Evolutionary conservation across 2,888 invertebrate species (phyloP).

Genomic region (Epinotia bilunana): DNA sequence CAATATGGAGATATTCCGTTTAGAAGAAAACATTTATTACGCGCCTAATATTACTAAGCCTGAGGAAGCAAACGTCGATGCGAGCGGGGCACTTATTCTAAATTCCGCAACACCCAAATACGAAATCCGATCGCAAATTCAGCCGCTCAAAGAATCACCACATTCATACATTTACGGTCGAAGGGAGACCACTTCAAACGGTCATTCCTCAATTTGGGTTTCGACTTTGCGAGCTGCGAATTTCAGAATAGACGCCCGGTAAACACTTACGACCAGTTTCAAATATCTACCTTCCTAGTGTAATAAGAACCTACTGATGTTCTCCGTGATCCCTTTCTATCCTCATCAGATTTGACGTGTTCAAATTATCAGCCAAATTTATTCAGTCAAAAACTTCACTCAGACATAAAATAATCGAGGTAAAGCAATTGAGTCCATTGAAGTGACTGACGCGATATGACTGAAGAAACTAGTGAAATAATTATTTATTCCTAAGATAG

Average conservation of each 20-base stretch:
- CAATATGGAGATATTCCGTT: conserved; percentile 66
- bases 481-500: conserved; percentile 53
- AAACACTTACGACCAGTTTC: conserved; percentile 80
- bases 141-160: conserved; percentile 43
- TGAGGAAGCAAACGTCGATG: conserved; percentile 81
- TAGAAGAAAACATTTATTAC: conserved; percentile 83
- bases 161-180: conserved; percentile 41
- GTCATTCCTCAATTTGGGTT: conserved; percentile 33
- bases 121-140: conserved; percentile 33
- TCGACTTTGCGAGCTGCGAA: conserved; percentile 36
- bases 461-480: conserved; percentile 20
- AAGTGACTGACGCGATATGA: neutral
- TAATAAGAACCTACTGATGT: conserved; percentile 44
- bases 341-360: conserved; percentile 35
- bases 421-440: neutral
- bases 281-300: conserved; percentile 68
- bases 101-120: conserved; percentile 23
- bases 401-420: neutral
- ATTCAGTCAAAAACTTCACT: conserved; percentile 8
- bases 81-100: conserved; percentile 59
- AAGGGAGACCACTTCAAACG: conserved; percentile 40
- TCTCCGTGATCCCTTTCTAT: conserved; percentile 35
- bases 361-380: conserved; percentile 19
- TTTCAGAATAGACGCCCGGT: conserved; percentile 49
- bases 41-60: conserved; percentile 83